Evolutionary conservation across 2,113 vertebrate species (phyloP), one percentile per base, ranked within the genome.

Genomic region (Blennius ocellaris): DNA sequence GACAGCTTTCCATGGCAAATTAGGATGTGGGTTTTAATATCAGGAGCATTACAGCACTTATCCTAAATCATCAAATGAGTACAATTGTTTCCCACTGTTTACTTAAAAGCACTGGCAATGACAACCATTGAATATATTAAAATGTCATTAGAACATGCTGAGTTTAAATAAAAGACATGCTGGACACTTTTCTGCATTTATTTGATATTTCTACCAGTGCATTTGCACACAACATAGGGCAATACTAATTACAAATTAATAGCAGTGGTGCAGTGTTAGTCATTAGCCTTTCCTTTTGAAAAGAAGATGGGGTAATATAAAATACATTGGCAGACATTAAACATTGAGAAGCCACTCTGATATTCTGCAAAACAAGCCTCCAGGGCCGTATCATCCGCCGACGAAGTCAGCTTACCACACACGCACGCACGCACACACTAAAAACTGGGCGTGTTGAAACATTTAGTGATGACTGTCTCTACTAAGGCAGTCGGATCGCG

Each of bases 241-340:
- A 74, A 77, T 63, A 69, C 69, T 87, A 87, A 93, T 89, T 89
- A 90, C 75, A 82, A 90, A 89, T 87, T 81, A 89, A 91, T 73
- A 85, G 78, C 47, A 49, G 76, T 16, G 55, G 71, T 69, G 65
- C 54, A 68, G 73, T 70, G 66, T 64, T 80, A 87, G 84, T 91
- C 92, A 90, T 93, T 94, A 89, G 78, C 83, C 67, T 93, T 91
- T 93, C 86, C 85, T 87, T 94, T 91, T 93, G 87, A 91, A 92
- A 90, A 78, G 85, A 84, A 92, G 87, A 89, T 85, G 78, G 87
- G 81, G 76, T 87, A 82, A 91, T 93, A 90, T 90, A 90, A 92
- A 92, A 92, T 88, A 90, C 88, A 90, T 81, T 80, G 82, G 81
- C 90, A 85, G 79, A 79, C 87, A 92, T 93, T 85, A 90, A 92